phyloP scores from a whole-genome alignment of 2,797 vertebrate species.

The Neosalanx taihuensis region DNA sequence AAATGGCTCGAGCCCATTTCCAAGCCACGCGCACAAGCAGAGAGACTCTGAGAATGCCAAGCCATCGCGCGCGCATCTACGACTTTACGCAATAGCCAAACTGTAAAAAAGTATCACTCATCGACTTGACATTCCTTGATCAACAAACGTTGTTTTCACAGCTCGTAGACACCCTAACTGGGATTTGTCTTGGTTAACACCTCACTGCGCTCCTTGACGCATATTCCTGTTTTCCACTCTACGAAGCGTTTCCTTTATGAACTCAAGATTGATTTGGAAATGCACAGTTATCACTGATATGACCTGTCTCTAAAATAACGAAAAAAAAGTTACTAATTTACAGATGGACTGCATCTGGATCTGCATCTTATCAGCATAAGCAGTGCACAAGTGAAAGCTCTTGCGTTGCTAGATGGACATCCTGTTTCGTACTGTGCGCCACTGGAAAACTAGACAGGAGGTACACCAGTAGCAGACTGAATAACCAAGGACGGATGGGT shows the following conservation, averaged over 20 bases:
- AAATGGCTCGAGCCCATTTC: constrained; percentile 20
- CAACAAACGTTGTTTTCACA: neutral
- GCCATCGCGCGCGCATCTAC: constrained; percentile 55
- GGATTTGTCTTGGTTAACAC: neutral
- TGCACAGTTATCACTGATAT: too few species aligned
- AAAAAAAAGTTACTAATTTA: neutral
- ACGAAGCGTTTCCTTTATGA: neutral
- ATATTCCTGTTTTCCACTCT: neutral
- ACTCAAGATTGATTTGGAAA: neutral
- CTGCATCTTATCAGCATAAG: neutral
- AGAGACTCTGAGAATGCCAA: constrained; percentile 24
- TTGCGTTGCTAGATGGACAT: neutral
- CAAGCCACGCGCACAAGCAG: constrained; percentile 30
- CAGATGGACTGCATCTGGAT: neutral
- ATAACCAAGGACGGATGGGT: neutral
- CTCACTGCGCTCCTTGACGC: neutral
- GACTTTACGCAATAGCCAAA: constrained; percentile 17
- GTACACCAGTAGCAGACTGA: neutral
- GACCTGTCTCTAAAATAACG: neutral
- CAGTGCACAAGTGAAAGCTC: constrained; percentile 2
- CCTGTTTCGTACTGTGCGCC: neutral
- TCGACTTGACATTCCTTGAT: neutral
- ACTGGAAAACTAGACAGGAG: neutral
- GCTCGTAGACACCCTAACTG: neutral
- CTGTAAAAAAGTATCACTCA: neutral